A percentile compares a stretch with the other conserved stretches of the same genome.
These are phyloP conservation scores for Andrena dorsata DNA, from an alignment of 2,888 invertebrate genomes.

Conservation along the genomic window DNA sequence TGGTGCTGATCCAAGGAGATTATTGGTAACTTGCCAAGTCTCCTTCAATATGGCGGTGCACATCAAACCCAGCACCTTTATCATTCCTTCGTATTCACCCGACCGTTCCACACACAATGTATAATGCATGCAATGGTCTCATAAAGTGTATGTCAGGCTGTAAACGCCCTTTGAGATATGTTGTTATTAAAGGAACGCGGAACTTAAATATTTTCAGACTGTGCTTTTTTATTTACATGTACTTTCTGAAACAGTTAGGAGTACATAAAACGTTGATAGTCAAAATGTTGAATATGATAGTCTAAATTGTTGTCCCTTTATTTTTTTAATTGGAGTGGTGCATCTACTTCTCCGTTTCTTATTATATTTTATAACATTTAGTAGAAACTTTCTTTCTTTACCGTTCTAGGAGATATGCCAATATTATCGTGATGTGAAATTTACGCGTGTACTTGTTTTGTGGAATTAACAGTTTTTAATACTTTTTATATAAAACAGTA, in stretches of 20 bases:
- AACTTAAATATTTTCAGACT: background rate
- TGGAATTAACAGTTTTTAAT: no score
- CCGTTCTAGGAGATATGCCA: no score
- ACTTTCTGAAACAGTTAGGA: background rate
- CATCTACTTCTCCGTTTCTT: no score
- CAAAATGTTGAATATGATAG: no score
- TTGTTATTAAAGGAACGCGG: background rate
- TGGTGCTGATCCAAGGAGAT: slow-evolving; percentile 73
- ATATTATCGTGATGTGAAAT: no score
- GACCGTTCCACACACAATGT: slow-evolving; percentile 63
- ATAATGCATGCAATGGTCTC: slow-evolving; percentile 54
- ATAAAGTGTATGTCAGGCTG: slow-evolving; percentile 33
- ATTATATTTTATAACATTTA: no score
- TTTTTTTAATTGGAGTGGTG: no score
- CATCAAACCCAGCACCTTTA: slow-evolving; percentile 54
- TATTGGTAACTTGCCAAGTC: slow-evolving; percentile 73
- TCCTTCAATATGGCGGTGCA: slow-evolving; percentile 64
- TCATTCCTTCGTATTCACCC: slow-evolving; percentile 61
- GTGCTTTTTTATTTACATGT: background rate
- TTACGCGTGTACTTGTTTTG: no score
- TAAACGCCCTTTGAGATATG: slow-evolving; percentile 4
- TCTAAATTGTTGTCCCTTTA: no score
- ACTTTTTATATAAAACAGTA: no score
- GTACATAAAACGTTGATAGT: no score
- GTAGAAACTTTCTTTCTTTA: no score